These are phyloP conservation scores for Hydrophis major DNA, from an alignment of 2,797 vertebrate species.

Conservation along the genomic window DNA sequence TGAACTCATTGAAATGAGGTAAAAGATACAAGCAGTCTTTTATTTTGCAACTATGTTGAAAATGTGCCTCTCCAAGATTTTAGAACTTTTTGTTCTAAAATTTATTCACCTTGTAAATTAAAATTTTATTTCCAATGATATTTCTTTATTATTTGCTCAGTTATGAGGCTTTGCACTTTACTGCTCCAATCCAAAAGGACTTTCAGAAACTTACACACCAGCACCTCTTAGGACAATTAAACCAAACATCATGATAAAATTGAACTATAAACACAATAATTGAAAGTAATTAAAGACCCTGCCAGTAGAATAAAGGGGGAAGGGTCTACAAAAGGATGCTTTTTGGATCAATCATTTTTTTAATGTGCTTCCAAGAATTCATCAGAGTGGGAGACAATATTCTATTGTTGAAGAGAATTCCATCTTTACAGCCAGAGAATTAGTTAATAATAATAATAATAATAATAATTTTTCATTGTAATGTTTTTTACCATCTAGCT, in stretches of 20 bases:
- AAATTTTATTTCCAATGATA: not conserved
- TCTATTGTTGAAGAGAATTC: not conserved
- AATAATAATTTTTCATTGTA: not conserved
- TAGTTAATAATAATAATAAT: not conserved
- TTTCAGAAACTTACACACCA: not conserved
- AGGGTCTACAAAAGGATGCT: not conserved
- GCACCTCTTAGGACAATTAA: not conserved
- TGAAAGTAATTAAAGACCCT: not conserved
- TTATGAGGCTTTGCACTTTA: not conserved
- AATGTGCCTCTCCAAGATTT: not conserved
- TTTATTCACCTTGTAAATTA: not conserved
- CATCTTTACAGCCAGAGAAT: too few species aligned
- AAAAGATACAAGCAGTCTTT: not conserved
- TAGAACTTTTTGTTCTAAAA: not conserved
- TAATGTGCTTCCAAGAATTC: not conserved
- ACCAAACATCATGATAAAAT: not conserved
- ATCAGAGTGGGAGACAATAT: not conserved
- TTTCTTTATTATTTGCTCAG: not conserved
- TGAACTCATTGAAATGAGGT: not conserved
- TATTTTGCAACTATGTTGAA: not conserved
- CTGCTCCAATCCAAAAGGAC: not conserved
- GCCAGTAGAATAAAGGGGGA: not conserved
- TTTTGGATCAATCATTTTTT: not conserved
- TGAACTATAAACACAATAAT: too few species aligned
- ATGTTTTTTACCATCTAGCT: not conserved